Evolutionary conservation across 2,113 vertebrate species (phyloP).

Genomic region (Pholis gunnellus): DNA sequence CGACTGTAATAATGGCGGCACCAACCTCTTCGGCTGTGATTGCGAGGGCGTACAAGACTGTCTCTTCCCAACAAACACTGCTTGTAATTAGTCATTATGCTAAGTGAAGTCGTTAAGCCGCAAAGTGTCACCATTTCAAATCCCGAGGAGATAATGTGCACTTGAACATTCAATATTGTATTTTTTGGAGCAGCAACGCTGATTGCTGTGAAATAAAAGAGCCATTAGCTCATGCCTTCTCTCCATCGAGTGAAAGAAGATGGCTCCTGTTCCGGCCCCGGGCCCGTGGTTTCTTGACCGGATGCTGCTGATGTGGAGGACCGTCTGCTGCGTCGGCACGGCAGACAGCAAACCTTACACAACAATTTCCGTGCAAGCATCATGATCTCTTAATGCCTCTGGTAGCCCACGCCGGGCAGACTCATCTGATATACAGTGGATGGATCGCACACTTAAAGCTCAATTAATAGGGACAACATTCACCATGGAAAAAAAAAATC

Average conservation of each 20-base stretch:
- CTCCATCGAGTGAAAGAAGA: neutral
- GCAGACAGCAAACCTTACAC: constrained; percentile 7
- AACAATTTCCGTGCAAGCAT: constrained; percentile 21
- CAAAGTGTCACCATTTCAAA: constrained; percentile 30
- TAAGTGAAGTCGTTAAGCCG: constrained; percentile 34
- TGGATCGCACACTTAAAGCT: constrained; percentile 48
- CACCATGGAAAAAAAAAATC: constrained; percentile 34
- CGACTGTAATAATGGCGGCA: constrained; percentile 50
- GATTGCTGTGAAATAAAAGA: constrained; percentile 17
- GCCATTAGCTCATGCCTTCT: constrained; percentile 2
- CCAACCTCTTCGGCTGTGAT: constrained; percentile 48
- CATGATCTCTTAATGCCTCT: constrained; percentile 27
- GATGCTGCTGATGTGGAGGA: constrained; percentile 16
- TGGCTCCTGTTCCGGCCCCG: constrained; percentile 19
- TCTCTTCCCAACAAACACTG: constrained; percentile 50
- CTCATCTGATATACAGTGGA: constrained; percentile 30
- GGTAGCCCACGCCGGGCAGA: constrained; percentile 27
- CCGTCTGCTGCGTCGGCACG: constrained; percentile 17
- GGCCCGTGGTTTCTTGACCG: constrained; percentile 13
- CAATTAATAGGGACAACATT: constrained; percentile 59
- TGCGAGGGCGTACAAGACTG: constrained; percentile 33
- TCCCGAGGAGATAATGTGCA: constrained; percentile 29
- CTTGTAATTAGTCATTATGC: constrained; percentile 55
- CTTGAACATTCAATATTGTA: constrained; percentile 35
- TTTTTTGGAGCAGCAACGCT: neutral